Percentiles rank a stretch among this genome's conserved stretches.
phyloP scores from a whole-genome alignment of 2,113 vertebrate genomes.

The Ardeotis arabs region DNA sequence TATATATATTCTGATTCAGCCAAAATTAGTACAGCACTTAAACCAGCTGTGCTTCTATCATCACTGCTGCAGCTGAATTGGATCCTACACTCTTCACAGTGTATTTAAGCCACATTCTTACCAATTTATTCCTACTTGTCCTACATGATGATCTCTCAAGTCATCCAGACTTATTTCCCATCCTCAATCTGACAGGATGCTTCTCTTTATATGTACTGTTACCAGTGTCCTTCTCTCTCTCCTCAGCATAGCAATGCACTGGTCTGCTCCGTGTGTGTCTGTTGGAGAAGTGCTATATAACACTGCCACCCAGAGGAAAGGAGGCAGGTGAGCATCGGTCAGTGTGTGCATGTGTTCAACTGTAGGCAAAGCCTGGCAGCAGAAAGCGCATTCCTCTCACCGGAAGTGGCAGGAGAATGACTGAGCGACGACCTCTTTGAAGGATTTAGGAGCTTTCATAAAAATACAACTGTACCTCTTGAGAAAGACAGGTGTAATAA shows the following conservation, averaged over 20 bases:
- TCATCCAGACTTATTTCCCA: neutral
- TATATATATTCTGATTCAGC: neutral
- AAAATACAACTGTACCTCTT: neutral
- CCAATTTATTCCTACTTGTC: neutral
- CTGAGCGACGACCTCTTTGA: neutral
- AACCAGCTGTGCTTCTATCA: neutral
- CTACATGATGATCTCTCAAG: neutral
- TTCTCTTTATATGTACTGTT: fast-evolving
- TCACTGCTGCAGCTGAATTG: neutral
- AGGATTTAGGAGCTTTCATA: neutral
- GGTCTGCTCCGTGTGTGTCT: neutral
- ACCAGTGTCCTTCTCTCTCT: neutral
- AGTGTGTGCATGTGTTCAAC: fast-evolving
- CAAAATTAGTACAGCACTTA: neutral
- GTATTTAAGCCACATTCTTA: neutral
- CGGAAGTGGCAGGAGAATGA: neutral
- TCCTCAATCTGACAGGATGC: fast-evolving
- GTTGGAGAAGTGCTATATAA: neutral
- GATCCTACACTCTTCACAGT: too few relatives aligned
- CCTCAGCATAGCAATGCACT: fast-evolving
- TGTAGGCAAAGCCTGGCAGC: neutral
- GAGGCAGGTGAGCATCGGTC: fast-evolving
- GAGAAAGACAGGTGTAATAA: neutral
- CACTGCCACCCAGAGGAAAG: neutral
- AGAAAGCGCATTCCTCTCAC: neutral